Evolutionary conservation across 2,797 vertebrate species (phyloP), one percentile per base, ranked within the genome.

Genomic region (Sebastes ruberrimus): DNA sequence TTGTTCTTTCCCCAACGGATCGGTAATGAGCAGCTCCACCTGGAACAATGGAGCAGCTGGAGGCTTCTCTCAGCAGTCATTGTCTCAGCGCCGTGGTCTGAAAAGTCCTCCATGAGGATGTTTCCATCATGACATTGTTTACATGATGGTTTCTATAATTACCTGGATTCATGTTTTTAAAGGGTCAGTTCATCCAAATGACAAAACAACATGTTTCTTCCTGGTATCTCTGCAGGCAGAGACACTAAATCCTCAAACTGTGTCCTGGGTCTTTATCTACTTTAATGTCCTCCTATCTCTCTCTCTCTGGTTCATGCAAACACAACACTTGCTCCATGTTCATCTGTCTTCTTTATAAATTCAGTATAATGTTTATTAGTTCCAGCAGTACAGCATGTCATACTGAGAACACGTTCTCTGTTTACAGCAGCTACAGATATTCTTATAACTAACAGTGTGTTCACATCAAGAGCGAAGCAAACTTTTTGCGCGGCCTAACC

Each of bases 31-130:
- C 74, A 6, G 63, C 71, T 71, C 32, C 2, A 0, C 6, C 1
- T 2, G 0, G 55, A 76, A 87, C 87, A 86, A 87, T 81, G 72
- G 13, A 81, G 78, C 85, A 87, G 82, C 82, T 75, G 82, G 81
- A 74, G 64, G 25, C 9, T 55, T 28, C 23, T 70, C 57, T 56
- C 49, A 10, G 71, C 59, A 14, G 68, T 7, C 70, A 71, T 76
- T 81, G 78, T 79, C 67, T 68, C 61, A 3, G 23, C 20, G 9
- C 52, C 0, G n/a, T 53, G 46, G 46, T 53, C 49, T n/a, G 49
- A 22, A 53, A 53, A 53, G 49, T n/a, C 20, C 49, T 53, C 49
- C 16, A 49, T 49, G 3, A 49, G 52, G 82, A 57, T 52, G 85
- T 79, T 79, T 57, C 30, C 56, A 11, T 56, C 63, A 53, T 2